Evolutionary conservation across 2,113 vertebrate genomes (phyloP).

Genomic region (Poeciliopsis turrubarensis): DNA sequence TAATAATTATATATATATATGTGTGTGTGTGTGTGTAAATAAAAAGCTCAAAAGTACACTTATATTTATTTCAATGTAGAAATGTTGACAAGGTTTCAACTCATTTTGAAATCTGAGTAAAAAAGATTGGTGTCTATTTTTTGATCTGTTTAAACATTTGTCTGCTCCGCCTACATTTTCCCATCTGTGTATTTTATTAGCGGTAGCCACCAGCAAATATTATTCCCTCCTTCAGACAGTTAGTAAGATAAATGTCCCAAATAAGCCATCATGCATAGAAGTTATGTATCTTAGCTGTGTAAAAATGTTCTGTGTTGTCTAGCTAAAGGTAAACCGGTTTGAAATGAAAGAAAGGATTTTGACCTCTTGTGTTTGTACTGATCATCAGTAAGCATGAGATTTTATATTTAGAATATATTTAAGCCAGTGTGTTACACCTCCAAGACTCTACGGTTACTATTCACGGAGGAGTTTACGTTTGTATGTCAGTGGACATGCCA

Average conservation of each 20-base stretch:
- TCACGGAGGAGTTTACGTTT: neutral
- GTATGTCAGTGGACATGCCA: neutral
- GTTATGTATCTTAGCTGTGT: neutral
- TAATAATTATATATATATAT: too few species aligned
- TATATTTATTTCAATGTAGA: neutral
- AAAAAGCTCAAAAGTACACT: neutral
- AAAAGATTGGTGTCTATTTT: neutral
- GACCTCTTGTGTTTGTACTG: neutral
- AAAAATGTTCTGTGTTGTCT: neutral
- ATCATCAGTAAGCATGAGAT: neutral
- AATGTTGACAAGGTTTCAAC: too few species aligned
- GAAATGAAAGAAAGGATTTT: neutral
- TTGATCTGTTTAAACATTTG: neutral
- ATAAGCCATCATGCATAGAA: neutral
- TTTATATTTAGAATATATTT: neutral
- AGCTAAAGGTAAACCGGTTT: neutral
- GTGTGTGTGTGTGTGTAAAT: too few species aligned
- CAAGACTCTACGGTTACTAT: neutral
- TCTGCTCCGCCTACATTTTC: neutral
- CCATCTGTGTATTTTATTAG: slow-evolving; percentile 26
- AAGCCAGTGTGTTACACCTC: neutral
- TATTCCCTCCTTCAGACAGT: neutral
- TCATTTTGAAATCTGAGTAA: too few species aligned
- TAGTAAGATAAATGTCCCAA: neutral
- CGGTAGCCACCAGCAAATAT: neutral